phyloP scores from a whole-genome alignment of 64 coral and sea anemone genomes.

The Astreopora myriophthalma region DNA sequence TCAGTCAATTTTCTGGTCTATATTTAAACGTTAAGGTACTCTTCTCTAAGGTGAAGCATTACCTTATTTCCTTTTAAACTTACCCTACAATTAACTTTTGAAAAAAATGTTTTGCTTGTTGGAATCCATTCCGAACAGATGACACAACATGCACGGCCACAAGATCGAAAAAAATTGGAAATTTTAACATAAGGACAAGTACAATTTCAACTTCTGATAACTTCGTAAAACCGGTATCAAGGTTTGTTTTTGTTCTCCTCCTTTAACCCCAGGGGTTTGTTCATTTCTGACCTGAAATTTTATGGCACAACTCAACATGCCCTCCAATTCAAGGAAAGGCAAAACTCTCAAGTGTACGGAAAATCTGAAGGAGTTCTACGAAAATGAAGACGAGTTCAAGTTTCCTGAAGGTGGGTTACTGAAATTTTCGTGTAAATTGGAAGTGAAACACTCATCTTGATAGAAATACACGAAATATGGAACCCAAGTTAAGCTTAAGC shows the following conservation, averaged over 20 bases:
- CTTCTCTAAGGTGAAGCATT: background rate
- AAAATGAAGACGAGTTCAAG: slow-evolving; percentile 46
- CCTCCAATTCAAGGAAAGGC: slow-evolving; percentile 26
- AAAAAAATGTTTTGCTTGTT: background rate
- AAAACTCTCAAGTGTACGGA: slow-evolving; percentile 7
- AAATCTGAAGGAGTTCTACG: slow-evolving; percentile 42
- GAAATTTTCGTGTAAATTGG: background rate
- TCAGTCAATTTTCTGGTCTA: background rate
- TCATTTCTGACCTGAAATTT: background rate
- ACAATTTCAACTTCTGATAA: too few species aligned
- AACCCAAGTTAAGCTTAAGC: too few species aligned
- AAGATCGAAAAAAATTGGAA: background rate
- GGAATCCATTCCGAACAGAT: background rate
- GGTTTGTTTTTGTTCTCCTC: background rate
- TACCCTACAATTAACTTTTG: background rate
- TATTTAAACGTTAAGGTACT: background rate
- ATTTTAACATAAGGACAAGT: background rate
- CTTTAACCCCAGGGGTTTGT: background rate
- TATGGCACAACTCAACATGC: background rate
- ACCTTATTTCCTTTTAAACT: background rate
- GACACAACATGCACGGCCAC: background rate
- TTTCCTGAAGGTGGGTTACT: slow-evolving; percentile 7
- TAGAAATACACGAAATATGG: background rate
- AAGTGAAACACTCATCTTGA: background rate
- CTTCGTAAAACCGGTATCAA: too few species aligned